These are phyloP conservation scores for Condylostylus longicornis DNA, from an alignment of 1,140 invertebrate genomes.

Conservation along the genomic window DNA sequence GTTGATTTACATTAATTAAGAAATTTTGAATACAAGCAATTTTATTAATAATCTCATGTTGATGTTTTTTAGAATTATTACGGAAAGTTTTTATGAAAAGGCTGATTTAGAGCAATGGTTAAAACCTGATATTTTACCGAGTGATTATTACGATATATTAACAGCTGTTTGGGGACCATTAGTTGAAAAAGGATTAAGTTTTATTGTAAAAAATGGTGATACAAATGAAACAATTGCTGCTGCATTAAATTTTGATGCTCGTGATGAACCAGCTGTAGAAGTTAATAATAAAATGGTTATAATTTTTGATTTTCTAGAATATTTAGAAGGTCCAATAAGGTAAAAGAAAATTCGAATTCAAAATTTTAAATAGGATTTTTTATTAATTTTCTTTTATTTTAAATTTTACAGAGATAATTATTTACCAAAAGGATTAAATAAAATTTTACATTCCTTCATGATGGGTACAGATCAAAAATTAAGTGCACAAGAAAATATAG, in stretches of 20 bases:
- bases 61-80: constrained; percentile 51
- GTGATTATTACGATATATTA: constrained; percentile 52
- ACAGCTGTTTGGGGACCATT: constrained; percentile 47
- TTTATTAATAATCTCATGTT: background rate
- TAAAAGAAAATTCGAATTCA: constrained; percentile 17
- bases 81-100: constrained; percentile 67
- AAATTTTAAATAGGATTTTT: background rate
- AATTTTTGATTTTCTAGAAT: constrained; percentile 66
- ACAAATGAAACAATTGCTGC: constrained; percentile 39
- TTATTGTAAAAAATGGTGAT: constrained; percentile 38
- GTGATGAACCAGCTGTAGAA: constrained; percentile 57
- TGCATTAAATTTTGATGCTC: constrained; percentile 61
- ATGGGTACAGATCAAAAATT: constrained; percentile 56
- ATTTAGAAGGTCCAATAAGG: constrained; percentile 53
- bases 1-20: constrained; percentile 5
- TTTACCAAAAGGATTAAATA: constrained; percentile 47
- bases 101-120: constrained; percentile 67
- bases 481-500: constrained; percentile 54
- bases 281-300: constrained; percentile 48
- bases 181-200: constrained; percentile 52
- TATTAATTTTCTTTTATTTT: background rate
- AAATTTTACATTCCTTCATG: constrained; percentile 71
- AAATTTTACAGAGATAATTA: constrained; percentile 35
- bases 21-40: background rate
- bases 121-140: constrained; percentile 41